These are phyloP conservation scores for Tetrax tetrax DNA, from an alignment of 2,113 vertebrate genomes.

Conservation along the genomic window DNA sequence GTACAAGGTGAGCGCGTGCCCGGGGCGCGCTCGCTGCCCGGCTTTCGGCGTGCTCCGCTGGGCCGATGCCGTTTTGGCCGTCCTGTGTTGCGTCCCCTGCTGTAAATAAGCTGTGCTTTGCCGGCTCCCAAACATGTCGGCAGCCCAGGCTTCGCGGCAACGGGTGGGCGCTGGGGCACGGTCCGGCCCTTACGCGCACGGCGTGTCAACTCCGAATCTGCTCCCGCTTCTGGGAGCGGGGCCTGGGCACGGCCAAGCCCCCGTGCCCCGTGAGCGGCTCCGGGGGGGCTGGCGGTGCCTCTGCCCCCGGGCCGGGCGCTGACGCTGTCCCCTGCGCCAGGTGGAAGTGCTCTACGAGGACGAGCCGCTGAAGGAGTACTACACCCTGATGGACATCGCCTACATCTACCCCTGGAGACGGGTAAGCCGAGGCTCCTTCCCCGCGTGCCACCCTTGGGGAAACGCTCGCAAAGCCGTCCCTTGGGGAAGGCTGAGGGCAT, in stretches of 20 bases:
- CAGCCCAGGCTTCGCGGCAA: not conserved
- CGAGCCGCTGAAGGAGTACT: conserved; percentile 92
- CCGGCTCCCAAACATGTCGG: rapidly evolving
- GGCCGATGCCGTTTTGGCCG: rapidly evolving
- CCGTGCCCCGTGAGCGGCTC: rapidly evolving
- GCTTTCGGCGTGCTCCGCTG: rapidly evolving
- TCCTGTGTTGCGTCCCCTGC: rapidly evolving
- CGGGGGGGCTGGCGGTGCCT: not conserved
- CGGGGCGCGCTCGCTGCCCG: not conserved
- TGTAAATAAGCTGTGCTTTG: rapidly evolving
- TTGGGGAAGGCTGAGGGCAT: not conserved
- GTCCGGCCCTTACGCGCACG: rapidly evolving
- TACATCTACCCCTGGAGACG: conserved; percentile 95
- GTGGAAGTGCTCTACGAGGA: conserved; percentile 92
- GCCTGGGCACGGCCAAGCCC: not conserved
- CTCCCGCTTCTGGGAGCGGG: not conserved
- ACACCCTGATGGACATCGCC: conserved; percentile 94
- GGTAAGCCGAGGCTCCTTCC: conserved; percentile 69
- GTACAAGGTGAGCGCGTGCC: conserved; percentile 80
- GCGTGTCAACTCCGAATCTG: rapidly evolving
- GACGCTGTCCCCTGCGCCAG: conserved; percentile 51
- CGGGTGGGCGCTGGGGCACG: not conserved
- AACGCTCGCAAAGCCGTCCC: not conserved
- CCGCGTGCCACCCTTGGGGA: not conserved
- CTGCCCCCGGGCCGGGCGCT: not conserved